Conservation (phyloP, 2,888 invertebrate species). For the Mythimna albipuncta region DNA sequence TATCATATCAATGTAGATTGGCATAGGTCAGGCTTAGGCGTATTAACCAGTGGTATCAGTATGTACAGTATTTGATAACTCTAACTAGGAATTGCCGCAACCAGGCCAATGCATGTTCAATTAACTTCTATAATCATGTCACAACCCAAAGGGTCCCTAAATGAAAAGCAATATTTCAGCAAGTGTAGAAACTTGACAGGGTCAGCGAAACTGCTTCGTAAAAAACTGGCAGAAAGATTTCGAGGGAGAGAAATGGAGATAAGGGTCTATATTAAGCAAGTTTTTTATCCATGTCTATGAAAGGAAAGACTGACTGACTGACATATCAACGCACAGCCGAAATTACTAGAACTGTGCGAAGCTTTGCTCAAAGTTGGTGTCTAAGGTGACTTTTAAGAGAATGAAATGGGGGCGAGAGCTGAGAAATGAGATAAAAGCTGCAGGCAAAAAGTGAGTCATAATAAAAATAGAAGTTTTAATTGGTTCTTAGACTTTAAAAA, state of each 20-base stretch:
- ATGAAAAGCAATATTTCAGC: background rate
- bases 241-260: background rate
- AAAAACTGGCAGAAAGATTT: background rate
- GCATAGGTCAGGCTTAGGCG: background rate
- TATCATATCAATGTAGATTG: background rate
- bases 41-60: background rate
- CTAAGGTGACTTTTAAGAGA: no score
- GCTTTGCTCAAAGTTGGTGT: no score
- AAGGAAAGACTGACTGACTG: no score
- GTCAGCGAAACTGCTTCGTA: background rate
- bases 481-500: background rate
- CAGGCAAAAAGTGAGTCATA: background rate
- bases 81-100: background rate
- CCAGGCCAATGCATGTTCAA: background rate
- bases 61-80: no score
- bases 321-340: no score
- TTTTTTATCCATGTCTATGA: background rate
- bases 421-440: no score
- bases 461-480: background rate
- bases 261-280: background rate
- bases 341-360: no score
- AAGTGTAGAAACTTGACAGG: background rate
- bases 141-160: background rate
- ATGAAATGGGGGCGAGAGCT: no score
- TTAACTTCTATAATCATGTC: background rate